These are phyloP conservation scores for Aromia moschata DNA, from an alignment of 2,888 invertebrate species.

Conservation along the genomic window DNA sequence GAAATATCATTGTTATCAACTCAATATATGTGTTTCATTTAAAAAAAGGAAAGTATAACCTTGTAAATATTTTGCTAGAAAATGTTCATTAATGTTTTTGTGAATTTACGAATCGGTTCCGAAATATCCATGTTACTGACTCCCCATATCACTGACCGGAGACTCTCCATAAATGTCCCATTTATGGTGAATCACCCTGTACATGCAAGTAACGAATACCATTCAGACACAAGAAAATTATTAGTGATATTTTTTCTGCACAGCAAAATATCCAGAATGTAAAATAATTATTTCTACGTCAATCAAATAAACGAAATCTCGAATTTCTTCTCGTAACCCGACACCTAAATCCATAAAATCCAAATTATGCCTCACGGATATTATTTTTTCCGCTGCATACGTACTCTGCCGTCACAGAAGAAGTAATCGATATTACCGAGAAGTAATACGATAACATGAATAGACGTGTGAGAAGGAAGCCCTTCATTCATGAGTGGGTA, in stretches of 20 bases:
- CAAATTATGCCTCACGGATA: conserved; percentile 6
- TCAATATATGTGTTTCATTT: too few relatives aligned
- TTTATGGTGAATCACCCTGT: too few relatives aligned
- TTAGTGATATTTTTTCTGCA: neutral
- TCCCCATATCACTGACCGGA: too few relatives aligned
- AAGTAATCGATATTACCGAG: conserved; percentile 44
- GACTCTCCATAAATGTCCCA: too few relatives aligned
- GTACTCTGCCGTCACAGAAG: conserved; percentile 12
- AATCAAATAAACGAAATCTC: neutral
- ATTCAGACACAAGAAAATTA: too few relatives aligned
- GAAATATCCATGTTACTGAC: too few relatives aligned
- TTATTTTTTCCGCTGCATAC: conserved; percentile 1
- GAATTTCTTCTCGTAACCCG: neutral
- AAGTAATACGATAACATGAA: conserved; percentile 36
- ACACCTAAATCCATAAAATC: conserved; percentile 10
- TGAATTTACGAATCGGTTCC: too few relatives aligned
- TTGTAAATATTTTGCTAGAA: too few relatives aligned
- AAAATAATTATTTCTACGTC: neutral
- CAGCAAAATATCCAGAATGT: neutral
- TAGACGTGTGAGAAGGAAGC: conserved; percentile 50
- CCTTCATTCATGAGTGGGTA: conserved; percentile 53
- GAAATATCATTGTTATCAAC: too few relatives aligned
- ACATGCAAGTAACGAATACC: too few relatives aligned
- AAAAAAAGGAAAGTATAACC: too few relatives aligned
- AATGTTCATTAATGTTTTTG: too few relatives aligned